Evolutionary conservation across 2,888 invertebrate species (phyloP), one percentile per base, ranked within the genome.

Genomic region (Rhingia campestris): DNA sequence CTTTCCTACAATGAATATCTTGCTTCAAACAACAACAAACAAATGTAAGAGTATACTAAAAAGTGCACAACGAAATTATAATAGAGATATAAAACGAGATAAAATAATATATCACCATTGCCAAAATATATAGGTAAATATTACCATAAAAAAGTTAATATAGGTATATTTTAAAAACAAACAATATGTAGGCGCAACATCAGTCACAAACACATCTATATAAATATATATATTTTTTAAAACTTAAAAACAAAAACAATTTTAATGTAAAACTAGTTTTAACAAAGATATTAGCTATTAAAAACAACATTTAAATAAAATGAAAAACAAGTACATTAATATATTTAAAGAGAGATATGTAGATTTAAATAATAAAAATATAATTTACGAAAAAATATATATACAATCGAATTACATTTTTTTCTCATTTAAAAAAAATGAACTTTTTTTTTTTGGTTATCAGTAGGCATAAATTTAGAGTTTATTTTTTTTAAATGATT

Each of bases 261-360:
- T 73, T 81, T 81, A 73, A 69, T 74, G 69, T 76, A 81, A 81
- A 81, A 80, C 58, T 86, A 84, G 69, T 75, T 80, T 67, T 86
- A 84, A 82, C 47, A 37, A 58, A 63, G 61, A 63, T 87, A 81
- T 88, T 87, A 88, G 85, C 59, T 43, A 59, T 41, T 66, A 49
- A 69, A 66, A 74, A 59, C 63, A 66, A 70, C 51, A 54, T 86
- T 81, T 86, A 86, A 87, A 86, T 47, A 35, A 75, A 53, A 67
- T 22, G 53, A 51, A 66, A 81, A 80, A 73, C 72, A 84, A 79
- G 79, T 84, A 84, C 84, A 80, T 84, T 84, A 79, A 84, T 80
- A 80, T 84, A 84, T 80, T 70, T 66, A 80, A 79, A 79, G 53
- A 79, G 64, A 74, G 45, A 64, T 66, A 67, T 84, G 84, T 79